Conservation (phyloP, 1,140 invertebrate species). For the Charaxes varanes region DNA sequence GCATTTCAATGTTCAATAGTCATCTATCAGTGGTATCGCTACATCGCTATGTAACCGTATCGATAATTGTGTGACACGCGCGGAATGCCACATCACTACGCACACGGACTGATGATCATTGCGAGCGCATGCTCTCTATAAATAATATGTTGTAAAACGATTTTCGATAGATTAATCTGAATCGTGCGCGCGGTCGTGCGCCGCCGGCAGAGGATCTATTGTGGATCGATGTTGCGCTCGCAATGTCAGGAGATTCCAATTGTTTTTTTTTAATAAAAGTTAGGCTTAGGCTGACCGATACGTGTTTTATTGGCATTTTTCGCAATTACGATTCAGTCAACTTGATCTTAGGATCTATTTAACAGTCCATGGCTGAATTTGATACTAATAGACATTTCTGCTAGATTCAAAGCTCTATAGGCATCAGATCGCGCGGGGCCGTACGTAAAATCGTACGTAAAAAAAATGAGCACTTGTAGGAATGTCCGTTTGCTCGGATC, state of each 20-base stretch:
- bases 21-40: no score
- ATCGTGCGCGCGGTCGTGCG: conserved; percentile 68
- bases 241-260: conserved; percentile 23
- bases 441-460: conserved; percentile 51
- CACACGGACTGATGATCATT: conserved; percentile 70
- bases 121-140: conserved; percentile 70
- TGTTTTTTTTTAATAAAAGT: neutral
- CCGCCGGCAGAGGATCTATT: conserved; percentile 66
- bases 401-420: conserved; percentile 18
- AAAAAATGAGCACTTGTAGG: conserved; percentile 54
- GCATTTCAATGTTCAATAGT: no score
- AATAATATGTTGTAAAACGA: conserved; percentile 75
- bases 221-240: conserved; percentile 51
- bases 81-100: conserved; percentile 59
- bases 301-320: no score
- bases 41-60: conserved; percentile 39
- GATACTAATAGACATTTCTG: conserved; percentile 22
- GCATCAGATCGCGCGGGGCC: conserved; percentile 46
- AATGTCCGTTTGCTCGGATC: conserved; percentile 43
- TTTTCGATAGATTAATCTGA: conserved; percentile 75
- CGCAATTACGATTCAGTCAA: no score
- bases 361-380: no score
- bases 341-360: no score
- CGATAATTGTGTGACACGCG: conserved; percentile 32
- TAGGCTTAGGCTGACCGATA: no score